Conservation (phyloP, 1,140 invertebrate genomes). For the Temnothorax curvispinosus region DNA sequence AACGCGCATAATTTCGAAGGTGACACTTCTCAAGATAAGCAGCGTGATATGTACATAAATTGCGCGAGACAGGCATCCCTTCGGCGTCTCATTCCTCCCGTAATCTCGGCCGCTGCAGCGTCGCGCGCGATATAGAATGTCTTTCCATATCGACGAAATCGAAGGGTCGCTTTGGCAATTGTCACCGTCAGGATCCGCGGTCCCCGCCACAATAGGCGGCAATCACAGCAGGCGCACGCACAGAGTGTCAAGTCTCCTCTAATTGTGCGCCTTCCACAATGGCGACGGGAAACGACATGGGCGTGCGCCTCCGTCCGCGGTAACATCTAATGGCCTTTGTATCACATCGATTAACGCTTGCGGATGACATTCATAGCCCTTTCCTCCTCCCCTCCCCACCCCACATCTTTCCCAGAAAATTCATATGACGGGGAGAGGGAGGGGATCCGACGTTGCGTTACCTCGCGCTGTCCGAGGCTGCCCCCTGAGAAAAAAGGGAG, state of each 20-base stretch:
- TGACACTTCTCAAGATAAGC: not conserved
- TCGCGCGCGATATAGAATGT: not conserved
- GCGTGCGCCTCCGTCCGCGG: constrained; percentile 66
- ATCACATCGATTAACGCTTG: constrained; percentile 79
- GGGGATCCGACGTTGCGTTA: constrained; percentile 12
- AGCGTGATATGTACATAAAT: not conserved
- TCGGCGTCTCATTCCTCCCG: too few species aligned
- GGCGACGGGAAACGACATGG: constrained; percentile 74
- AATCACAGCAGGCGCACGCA: constrained; percentile 49
- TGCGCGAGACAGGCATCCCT: not conserved
- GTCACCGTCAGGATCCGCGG: constrained; percentile 26
- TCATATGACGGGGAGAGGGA: constrained; percentile 36
- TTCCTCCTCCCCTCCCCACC: not conserved
- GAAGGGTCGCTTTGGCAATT: constrained; percentile 53
- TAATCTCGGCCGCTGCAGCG: not conserved
- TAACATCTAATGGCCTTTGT: constrained; percentile 75
- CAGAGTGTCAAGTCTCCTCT: constrained; percentile 69
- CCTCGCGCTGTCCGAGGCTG: constrained; percentile 37
- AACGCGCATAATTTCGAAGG: not conserved
- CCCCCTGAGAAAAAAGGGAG: constrained; percentile 38
- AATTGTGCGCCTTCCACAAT: constrained; percentile 72
- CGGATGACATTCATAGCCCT: constrained; percentile 77
- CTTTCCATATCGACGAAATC: constrained; percentile 57
- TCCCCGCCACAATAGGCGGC: constrained; percentile 53
- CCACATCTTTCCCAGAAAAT: constrained; percentile 63